These are phyloP conservation scores for Hydrochoerus hydrochaeris DNA, from an alignment of 2,113 vertebrate genomes.

Conservation along the genomic window DNA sequence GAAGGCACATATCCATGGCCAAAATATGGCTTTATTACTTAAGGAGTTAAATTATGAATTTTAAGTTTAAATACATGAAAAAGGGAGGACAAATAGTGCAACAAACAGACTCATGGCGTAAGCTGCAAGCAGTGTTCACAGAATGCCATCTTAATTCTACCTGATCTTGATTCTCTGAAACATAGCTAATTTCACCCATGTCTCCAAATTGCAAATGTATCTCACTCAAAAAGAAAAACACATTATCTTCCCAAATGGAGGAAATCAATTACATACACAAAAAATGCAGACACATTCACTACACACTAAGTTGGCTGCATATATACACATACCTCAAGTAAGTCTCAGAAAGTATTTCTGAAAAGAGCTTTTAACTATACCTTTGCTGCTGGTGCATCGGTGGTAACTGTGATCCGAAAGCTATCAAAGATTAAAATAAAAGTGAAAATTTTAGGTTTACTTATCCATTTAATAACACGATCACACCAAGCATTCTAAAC, in stretches of 20 bases:
- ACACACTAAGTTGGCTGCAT: background rate
- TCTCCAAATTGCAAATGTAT: background rate
- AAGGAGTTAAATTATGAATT: background rate
- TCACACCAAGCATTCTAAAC: conserved; percentile 1
- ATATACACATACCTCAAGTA: background rate
- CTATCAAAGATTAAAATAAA: conserved; percentile 82
- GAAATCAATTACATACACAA: background rate
- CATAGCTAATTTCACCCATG: background rate
- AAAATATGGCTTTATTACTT: background rate
- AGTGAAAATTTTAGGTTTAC: conserved; percentile 40
- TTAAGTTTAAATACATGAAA: no score
- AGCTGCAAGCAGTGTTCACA: background rate
- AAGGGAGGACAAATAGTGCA: background rate
- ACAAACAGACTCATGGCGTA: background rate
- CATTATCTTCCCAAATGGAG: background rate
- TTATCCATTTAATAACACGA: conserved; percentile 38
- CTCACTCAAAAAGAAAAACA: conserved; percentile 27
- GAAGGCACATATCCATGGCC: background rate
- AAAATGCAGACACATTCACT: background rate
- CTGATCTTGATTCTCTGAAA: conserved; percentile 33
- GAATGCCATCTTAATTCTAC: background rate
- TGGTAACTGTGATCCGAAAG: conserved; percentile 92
- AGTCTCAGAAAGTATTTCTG: background rate
- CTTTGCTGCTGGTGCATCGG: conserved; percentile 97
- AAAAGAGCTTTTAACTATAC: conserved; percentile 79